These are phyloP conservation scores for Drosophila equinoxialis DNA, from an alignment of 1,140 invertebrate genomes.

Conservation along the genomic window DNA sequence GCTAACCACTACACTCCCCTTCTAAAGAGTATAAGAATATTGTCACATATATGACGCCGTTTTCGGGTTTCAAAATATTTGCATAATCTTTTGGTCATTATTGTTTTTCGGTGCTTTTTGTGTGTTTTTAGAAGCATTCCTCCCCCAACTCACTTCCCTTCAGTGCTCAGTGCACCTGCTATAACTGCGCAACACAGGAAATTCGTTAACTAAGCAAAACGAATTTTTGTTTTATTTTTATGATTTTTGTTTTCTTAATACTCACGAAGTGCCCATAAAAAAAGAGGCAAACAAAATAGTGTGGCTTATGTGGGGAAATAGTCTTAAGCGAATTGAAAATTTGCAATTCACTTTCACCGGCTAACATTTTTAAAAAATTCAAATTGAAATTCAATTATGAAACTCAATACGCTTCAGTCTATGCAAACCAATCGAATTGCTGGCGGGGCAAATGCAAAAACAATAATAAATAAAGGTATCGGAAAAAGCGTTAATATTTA, in stretches of 20 bases:
- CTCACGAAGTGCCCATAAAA: conserved; percentile 59
- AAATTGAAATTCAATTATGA: conserved; percentile 78
- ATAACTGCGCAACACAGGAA: conserved; percentile 57
- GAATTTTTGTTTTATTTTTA: not conserved
- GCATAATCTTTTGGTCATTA: conserved; percentile 54
- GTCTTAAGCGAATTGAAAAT: conserved; percentile 28
- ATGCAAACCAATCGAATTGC: conserved; percentile 45
- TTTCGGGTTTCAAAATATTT: conserved; percentile 66
- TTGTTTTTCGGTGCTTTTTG: not conserved
- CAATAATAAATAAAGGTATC: conserved; percentile 24
- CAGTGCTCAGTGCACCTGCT: conserved; percentile 6
- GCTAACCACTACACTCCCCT: not conserved
- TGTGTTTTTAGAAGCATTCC: conserved; percentile 46
- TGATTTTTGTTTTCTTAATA: conserved; percentile 35
- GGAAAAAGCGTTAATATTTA: conserved; percentile 73
- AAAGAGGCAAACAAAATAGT: not conserved
- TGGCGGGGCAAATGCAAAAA: conserved; percentile 43
- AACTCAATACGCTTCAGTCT: conserved; percentile 60
- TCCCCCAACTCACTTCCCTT: not conserved
- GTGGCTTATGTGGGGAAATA: conserved; percentile 22
- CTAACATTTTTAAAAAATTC: conserved; percentile 26
- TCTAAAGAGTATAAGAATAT: conserved; percentile 29
- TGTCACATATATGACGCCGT: conserved; percentile 49
- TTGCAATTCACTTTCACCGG: conserved; percentile 64
- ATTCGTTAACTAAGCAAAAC: conserved; percentile 21